These are phyloP conservation scores for Hyposmocoma kahamanoa DNA, from an alignment of 1,140 invertebrate species.

Conservation along the genomic window DNA sequence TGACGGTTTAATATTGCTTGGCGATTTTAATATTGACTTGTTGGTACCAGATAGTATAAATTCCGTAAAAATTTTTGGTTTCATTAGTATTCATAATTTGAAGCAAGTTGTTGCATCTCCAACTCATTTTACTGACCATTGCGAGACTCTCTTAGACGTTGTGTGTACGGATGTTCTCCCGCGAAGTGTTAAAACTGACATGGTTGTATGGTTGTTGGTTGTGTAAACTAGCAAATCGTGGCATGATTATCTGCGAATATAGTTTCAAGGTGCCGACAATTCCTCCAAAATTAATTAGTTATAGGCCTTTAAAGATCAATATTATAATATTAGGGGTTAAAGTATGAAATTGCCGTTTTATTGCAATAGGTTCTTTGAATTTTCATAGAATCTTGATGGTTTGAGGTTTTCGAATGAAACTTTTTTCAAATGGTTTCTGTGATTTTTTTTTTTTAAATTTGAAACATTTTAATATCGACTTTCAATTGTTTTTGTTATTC, in stretches of 20 bases:
- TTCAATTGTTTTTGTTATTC: too few relatives aligned
- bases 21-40: slow-evolving; percentile 1
- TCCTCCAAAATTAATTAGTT: background rate
- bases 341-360: too few relatives aligned
- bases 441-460: too few relatives aligned
- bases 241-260: slow-evolving; percentile 1
- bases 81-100: slow-evolving; percentile 2
- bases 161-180: slow-evolving; percentile 4
- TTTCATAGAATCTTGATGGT: too few relatives aligned
- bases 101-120: background rate
- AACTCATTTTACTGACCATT: slow-evolving; percentile 1
- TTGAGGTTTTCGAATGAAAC: too few relatives aligned
- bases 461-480: too few relatives aligned
- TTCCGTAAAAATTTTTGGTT: background rate
- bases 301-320: slow-evolving; percentile 3
- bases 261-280: background rate
- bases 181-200: background rate
- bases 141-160: slow-evolving; percentile 3
- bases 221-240: slow-evolving; percentile 1
- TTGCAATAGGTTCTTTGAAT: too few relatives aligned
- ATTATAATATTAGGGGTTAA: too few relatives aligned
- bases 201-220: slow-evolving; percentile 2
- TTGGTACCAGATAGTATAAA: background rate
- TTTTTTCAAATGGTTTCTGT: too few relatives aligned
- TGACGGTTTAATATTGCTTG: background rate